Conservation (phyloP, 1,140 invertebrate species). For the Saccostrea glomerata region DNA sequence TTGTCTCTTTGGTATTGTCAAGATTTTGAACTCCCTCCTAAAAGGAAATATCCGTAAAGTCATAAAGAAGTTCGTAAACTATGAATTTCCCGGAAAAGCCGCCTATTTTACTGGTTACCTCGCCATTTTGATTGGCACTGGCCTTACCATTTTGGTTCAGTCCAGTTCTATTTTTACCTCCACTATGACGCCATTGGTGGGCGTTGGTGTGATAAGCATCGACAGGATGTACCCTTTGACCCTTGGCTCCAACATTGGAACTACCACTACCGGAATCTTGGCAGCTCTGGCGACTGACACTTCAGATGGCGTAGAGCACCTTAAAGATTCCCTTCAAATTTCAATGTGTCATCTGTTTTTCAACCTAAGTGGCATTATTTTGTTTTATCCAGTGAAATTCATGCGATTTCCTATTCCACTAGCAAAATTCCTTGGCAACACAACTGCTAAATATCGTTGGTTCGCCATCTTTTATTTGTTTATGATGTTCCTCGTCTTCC, state of each 20-base stretch:
- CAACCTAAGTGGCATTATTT: slow-evolving; percentile 81
- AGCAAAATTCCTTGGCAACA: slow-evolving; percentile 80
- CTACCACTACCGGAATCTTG: slow-evolving; percentile 82
- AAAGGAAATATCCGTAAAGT: slow-evolving; percentile 80
- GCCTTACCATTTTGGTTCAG: slow-evolving; percentile 83
- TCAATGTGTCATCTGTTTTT: slow-evolving; percentile 75
- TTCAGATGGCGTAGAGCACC: slow-evolving; percentile 42
- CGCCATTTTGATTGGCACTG: slow-evolving; percentile 82
- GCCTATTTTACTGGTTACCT: slow-evolving; percentile 81
- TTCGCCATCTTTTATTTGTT: slow-evolving; percentile 83
- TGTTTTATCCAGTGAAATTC: slow-evolving; percentile 84
- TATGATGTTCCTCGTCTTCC: slow-evolving; percentile 81
- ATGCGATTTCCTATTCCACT: slow-evolving; percentile 81
- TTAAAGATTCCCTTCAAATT: slow-evolving; percentile 71
- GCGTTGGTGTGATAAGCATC: slow-evolving; percentile 82
- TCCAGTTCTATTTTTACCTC: slow-evolving; percentile 84
- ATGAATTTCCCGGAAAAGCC: slow-evolving; percentile 80
- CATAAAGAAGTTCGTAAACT: slow-evolving; percentile 81
- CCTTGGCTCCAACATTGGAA: slow-evolving; percentile 83
- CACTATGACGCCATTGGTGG: slow-evolving; percentile 83
- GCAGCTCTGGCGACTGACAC: slow-evolving; percentile 80
- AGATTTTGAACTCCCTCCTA: slow-evolving; percentile 80
- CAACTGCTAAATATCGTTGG: slow-evolving; percentile 82
- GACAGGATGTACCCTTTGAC: slow-evolving; percentile 83
- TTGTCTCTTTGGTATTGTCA: slow-evolving; percentile 83